Evolutionary conservation across 2,888 invertebrate species (phyloP), one percentile per base, ranked within the genome.

Genomic region (Rhingia rostrata): DNA sequence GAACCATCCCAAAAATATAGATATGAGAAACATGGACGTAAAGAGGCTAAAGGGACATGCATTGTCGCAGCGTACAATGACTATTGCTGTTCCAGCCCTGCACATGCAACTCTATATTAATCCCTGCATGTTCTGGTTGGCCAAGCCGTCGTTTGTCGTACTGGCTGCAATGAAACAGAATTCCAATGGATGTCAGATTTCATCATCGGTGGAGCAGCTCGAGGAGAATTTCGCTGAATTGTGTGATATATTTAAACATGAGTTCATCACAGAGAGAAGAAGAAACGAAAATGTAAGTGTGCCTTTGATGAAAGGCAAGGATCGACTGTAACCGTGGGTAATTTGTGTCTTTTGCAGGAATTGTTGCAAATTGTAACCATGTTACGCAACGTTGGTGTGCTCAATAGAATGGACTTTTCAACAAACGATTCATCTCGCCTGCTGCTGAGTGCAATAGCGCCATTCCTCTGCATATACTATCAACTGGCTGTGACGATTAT

Each of bases 81-180:
- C 93, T 51, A 91, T 93, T 75, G 94, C 95, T 0, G 93, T 96
- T 35, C 95, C 96, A 0, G 92, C 94, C 61, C 92, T 96, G 43
- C 94, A 95, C 88, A 90, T 96, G 43, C 95, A 96, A 89, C 92
- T 95, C 86, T 96, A 96, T 88, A 93, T 95, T 43, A 97, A 97
- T 92, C 95, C 96, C 0, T 92, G 94, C 37, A 91, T 96, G 85
- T 94, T 95, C 88, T 95, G 94, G 91, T 88, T 96, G 30, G 92
- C 94, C 39, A 93, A 94, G 86, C 93, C 94, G 0, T 94, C 95
- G 0, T 91, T 95, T 51, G 89, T 95, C 61, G 90, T 92, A 39
- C 87, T 93, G 58, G 91, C 93, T 58, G 90, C 90, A 0, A 85
- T 89, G 53, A 89, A 89, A 80, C 79, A 90, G 22, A 87, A 88